These are phyloP conservation scores for Parnassius apollo DNA, from an alignment of 2,888 invertebrate species.

Conservation along the genomic window DNA sequence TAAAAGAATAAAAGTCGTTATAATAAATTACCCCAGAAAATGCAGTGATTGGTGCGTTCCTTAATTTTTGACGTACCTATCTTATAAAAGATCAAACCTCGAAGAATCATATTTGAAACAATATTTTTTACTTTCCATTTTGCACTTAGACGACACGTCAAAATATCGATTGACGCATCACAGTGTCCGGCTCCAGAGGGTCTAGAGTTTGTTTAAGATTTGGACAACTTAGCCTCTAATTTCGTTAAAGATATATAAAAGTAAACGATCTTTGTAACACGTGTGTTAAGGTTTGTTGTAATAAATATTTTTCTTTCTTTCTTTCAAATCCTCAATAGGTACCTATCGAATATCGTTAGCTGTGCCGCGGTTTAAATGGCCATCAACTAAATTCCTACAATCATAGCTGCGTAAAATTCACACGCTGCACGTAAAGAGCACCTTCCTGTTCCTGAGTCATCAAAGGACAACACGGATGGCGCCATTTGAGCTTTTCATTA, in stretches of 20 bases:
- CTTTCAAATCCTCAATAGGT: too few species aligned
- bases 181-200: constrained; percentile 37
- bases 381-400: too few species aligned
- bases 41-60: constrained; percentile 75
- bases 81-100: constrained; percentile 54
- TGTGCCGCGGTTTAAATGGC: too few species aligned
- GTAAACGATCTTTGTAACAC: constrained; percentile 19
- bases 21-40: constrained; percentile 72
- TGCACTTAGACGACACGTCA: constrained; percentile 55
- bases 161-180: constrained; percentile 44
- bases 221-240: constrained; percentile 47
- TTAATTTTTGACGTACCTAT: constrained; percentile 41
- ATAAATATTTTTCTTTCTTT: too few species aligned
- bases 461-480: constrained; percentile 3
- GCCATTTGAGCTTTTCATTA: not conserved
- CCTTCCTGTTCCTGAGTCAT: constrained; percentile 15
- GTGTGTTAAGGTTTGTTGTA: too few species aligned
- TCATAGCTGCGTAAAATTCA: too few species aligned
- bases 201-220: not conserved
- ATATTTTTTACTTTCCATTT: constrained; percentile 35
- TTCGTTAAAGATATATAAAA: constrained; percentile 40
- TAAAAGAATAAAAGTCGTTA: constrained; percentile 71
- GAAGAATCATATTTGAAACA: constrained; percentile 50
- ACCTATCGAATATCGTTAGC: too few species aligned
- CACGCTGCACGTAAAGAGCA: not conserved